Conservation (phyloP, 2,888 invertebrate genomes). For the Melanostoma mellinum region DNA sequence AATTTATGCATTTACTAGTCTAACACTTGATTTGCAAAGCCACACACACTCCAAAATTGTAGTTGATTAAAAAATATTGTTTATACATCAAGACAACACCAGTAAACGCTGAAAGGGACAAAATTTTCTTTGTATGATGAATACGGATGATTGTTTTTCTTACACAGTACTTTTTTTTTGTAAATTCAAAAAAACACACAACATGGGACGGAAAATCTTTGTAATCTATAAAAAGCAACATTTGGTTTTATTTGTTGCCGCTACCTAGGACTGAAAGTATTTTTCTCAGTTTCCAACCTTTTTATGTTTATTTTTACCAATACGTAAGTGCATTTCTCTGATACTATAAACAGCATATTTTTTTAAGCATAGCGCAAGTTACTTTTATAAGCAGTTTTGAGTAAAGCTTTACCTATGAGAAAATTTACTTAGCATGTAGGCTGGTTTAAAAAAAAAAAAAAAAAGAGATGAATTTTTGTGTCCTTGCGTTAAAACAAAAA, state of each 20-base stretch:
- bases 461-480: conserved; percentile 28
- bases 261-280: too few species aligned
- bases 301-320: background rate
- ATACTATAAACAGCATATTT: conserved; percentile 21
- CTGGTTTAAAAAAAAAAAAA: conserved; percentile 5
- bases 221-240: background rate
- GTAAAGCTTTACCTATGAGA: conserved; percentile 35
- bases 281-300: conserved; percentile 10
- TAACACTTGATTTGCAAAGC: conserved; percentile 27
- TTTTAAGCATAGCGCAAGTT: conserved; percentile 53
- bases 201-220: conserved; percentile 3
- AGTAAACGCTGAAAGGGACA: conserved; percentile 7
- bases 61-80: background rate
- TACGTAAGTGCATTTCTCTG: conserved; percentile 24
- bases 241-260: background rate
- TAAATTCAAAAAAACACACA: conserved; percentile 13
- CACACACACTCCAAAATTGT: conserved; percentile 43
- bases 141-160: conserved; percentile 1
- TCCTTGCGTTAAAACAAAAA: conserved; percentile 26
- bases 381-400: conserved; percentile 41
- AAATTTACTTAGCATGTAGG: conserved; percentile 32
- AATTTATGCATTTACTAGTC: conserved; percentile 31
- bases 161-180: background rate
- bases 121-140: conserved; percentile 1
- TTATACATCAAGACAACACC: conserved; percentile 4